phyloP scores from a whole-genome alignment of 2,888 invertebrate species.

The Agonopterix arenella region DNA sequence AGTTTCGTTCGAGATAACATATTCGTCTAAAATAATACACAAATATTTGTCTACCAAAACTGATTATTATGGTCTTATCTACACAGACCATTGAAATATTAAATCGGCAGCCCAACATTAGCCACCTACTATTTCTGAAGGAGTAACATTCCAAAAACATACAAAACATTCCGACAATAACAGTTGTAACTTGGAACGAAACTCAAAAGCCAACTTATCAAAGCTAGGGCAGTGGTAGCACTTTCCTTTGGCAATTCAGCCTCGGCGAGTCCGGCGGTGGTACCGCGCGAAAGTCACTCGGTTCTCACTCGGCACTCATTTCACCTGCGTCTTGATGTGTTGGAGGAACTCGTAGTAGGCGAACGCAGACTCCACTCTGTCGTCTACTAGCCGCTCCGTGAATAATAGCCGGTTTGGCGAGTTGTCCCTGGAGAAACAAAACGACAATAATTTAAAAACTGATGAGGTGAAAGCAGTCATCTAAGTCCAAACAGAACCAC shows the following conservation, averaged over 20 bases:
- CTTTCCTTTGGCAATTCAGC: conserved; percentile 7
- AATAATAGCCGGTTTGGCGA: conserved; percentile 89
- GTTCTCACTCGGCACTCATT: conserved; percentile 73
- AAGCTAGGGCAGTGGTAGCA: conserved; percentile 40
- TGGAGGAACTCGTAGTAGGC: conserved; percentile 99
- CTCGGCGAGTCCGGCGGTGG: conserved; percentile 9
- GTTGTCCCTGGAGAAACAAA: conserved; percentile 86
- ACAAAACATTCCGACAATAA: no score
- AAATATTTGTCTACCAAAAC: no score
- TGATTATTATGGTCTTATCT: no score
- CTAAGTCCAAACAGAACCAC: no score
- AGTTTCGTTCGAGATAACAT: conserved; percentile 1
- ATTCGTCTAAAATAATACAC: no score
- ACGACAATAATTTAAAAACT: background rate
- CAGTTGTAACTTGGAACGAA: background rate
- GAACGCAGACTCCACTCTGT: conserved; percentile 94
- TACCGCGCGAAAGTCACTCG: conserved; percentile 22
- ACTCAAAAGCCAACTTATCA: background rate
- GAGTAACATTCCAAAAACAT: no score
- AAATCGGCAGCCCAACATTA: no score
- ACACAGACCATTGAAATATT: no score
- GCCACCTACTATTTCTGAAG: no score
- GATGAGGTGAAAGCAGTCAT: no score
- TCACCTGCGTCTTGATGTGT: conserved; percentile 92
- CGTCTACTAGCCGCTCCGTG: conserved; percentile 94